Base-by-base conservation (phyloP, 2,113 vertebrate species). In the Anguilla rostrata region DNA sequence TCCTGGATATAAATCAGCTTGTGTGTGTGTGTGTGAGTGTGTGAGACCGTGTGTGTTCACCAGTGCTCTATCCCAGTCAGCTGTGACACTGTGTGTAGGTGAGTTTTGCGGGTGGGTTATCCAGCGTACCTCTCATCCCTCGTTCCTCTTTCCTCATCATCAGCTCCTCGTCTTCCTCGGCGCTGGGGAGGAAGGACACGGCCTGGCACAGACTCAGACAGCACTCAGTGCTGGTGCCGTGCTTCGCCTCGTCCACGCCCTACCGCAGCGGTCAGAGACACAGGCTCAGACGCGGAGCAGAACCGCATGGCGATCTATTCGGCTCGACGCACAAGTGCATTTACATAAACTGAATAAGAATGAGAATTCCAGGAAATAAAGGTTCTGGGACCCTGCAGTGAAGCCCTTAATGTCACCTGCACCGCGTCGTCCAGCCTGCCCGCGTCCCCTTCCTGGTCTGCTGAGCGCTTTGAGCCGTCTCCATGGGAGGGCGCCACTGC, bases 201-300 rank as follows among this genome's bases (percentile, higher is more conserved):
- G 95, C 93, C 85, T 95, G 95, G 89, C 94, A 94, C 86, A 95
- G 92, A 79, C 94, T 95, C 83, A 96, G 93, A 90, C 94, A 95
- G 90, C 94, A 95, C 88, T 95, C 94, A 0, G 93, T 91, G 20
- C 92, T 92, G 0, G 89, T 79, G 84, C 90, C 92, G 0, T 92
- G 91, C 82, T 90, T 95, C 85, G 88, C 81, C 86, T 92, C 89
- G 78, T 87, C 84, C 84, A 82, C 84, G 1, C 79, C 78, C 90
- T 89, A 78, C 29, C 5, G 16, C 26, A 2, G 56, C n/a, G 39
- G 46, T 82, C 60, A 86, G 60, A 7, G 39, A 34, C 41, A 40
- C 56, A 53, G 79, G 39, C 84, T 29, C 34, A 60, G 2, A 4
- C 4, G 2, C 26, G 63, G 22, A n/a, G n/a, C 63, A 71, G 26